A percentile compares a stretch with the other conserved stretches of the same genome.
Conservation (phyloP, 2,113 vertebrate genomes). For the Myotis yumanensis region DNA sequence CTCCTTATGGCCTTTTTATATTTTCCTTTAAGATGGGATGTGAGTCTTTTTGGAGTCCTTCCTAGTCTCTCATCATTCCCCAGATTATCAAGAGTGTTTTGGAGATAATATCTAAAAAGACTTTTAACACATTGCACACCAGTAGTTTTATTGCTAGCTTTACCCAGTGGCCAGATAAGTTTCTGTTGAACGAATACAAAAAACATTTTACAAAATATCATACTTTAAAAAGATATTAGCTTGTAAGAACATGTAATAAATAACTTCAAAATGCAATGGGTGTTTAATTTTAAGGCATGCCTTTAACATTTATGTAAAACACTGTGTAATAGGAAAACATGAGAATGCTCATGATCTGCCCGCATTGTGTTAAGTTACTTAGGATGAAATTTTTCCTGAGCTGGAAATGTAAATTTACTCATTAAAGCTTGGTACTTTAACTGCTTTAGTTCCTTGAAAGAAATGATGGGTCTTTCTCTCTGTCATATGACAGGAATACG, state of each 20-base stretch:
- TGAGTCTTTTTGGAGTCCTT: neutral
- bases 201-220: too few relatives aligned
- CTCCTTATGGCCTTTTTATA: neutral
- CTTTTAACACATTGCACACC: neutral
- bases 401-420: neutral
- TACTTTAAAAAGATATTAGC: too few relatives aligned
- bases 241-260: too few relatives aligned
- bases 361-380: neutral
- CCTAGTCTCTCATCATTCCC: neutral
- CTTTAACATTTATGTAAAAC: too few relatives aligned
- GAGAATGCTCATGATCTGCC: too few relatives aligned
- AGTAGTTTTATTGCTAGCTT: too few relatives aligned
- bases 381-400: neutral
- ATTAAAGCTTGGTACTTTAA: conserved; percentile 36
- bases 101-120: neutral
- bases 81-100: neutral
- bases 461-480: neutral
- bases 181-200: too few relatives aligned
- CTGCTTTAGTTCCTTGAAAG: neutral
- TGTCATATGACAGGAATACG: neutral
- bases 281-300: too few relatives aligned
- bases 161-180: too few relatives aligned
- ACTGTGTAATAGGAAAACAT: too few relatives aligned
- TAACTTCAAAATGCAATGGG: too few relatives aligned
- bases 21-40: conserved; percentile 8